phyloP scores from a whole-genome alignment of 1,140 invertebrate species.

The Drosophila oshimai region DNA sequence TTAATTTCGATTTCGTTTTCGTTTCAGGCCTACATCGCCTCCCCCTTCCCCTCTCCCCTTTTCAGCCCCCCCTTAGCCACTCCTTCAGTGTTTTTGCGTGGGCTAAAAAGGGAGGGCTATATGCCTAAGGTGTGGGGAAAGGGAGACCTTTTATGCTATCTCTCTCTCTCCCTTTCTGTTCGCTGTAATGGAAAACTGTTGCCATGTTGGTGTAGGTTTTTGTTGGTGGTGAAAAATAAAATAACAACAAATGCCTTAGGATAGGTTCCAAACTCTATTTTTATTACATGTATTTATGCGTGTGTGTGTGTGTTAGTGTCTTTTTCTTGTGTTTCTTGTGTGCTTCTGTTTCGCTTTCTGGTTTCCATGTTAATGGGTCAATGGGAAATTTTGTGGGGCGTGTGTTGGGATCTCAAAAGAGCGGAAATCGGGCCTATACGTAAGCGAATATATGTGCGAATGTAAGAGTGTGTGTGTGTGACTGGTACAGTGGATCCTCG shows the following conservation, averaged over 20 bases:
- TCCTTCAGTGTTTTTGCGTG: too few species aligned
- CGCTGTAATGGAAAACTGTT: conserved; percentile 72
- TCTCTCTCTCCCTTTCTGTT: conserved; percentile 8
- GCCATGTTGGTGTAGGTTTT: conserved; percentile 71
- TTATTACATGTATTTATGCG: conserved; percentile 14
- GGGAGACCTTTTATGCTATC: background rate
- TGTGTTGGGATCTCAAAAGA: conserved; percentile 30
- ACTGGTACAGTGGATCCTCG: background rate
- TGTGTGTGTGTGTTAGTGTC: conserved; percentile 4
- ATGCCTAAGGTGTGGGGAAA: background rate
- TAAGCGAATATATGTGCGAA: background rate
- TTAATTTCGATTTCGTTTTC: conserved; percentile 82
- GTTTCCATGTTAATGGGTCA: conserved; percentile 75
- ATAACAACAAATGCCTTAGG: conserved; percentile 65
- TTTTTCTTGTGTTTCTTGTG: conserved; percentile 6
- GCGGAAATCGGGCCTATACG: conserved; percentile 23
- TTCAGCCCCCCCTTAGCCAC: too few species aligned
- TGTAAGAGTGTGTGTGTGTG: background rate
- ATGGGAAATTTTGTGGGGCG: conserved; percentile 71
- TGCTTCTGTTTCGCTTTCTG: conserved; percentile 34
- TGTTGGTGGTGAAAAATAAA: conserved; percentile 10
- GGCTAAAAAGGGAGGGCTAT: background rate
- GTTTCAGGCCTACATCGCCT: conserved; percentile 46
- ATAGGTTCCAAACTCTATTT: conserved; percentile 71
- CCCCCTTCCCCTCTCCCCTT: background rate